A percentile compares a stretch with the other conserved stretches of the same genome.
Conservation (phyloP, 2,113 vertebrate genomes). For the Leptodactylus fuscus region DNA sequence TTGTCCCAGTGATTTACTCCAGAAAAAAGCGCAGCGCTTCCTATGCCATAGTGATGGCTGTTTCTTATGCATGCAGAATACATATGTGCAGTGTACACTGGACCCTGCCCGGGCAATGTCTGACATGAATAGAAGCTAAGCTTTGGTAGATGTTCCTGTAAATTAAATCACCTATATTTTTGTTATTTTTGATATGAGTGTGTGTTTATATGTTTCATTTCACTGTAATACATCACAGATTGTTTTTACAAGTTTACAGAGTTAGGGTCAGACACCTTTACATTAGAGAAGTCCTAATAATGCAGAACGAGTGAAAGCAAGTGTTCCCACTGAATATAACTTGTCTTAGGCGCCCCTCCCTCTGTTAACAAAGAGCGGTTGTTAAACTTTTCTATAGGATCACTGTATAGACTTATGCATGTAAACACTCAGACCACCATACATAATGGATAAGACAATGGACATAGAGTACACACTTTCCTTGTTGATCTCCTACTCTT, state of each 20-base stretch:
- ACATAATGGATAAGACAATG: no score
- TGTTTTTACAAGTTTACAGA: background rate
- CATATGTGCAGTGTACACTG: background rate
- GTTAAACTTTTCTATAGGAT: no score
- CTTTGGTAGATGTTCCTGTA: background rate
- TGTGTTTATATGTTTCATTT: background rate
- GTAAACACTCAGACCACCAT: no score
- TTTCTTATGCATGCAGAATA: slow-evolving; percentile 32
- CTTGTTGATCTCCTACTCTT: no score
- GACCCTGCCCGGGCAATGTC: background rate
- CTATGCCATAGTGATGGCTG: slow-evolving; percentile 6
- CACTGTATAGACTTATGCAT: no score
- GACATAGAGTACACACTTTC: background rate
- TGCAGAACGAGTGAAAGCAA: no score
- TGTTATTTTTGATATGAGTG: background rate
- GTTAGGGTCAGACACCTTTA: background rate
- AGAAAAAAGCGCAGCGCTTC: slow-evolving; percentile 1
- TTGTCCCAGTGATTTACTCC: slow-evolving; percentile 54
- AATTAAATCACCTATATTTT: background rate
- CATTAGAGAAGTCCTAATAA: no score
- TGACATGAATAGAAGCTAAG: background rate
- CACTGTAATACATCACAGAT: no score
- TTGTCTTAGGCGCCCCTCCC: no score
- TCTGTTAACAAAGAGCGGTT: no score
- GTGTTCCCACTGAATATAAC: no score